Evolutionary conservation across 2,888 invertebrate genomes (phyloP), one percentile per base, ranked within the genome.

Genomic region (Bellardia pandia): DNA sequence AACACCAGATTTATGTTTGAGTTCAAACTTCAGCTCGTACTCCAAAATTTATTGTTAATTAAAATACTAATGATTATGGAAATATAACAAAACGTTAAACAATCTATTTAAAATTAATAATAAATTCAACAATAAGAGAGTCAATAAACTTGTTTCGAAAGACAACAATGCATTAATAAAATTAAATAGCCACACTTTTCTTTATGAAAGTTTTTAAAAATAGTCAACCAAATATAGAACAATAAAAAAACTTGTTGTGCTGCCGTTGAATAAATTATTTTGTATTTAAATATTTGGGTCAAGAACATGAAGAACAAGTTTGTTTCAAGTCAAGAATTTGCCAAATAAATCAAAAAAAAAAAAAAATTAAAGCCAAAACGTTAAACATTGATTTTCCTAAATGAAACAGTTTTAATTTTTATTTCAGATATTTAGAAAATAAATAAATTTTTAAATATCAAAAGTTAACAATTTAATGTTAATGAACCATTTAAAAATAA

Each of bases 401-500:
- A 62, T 56, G 23, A 37, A 62, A 69, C 72, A 7, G 13, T 66
- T 77, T 84, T 69, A 13, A 6, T 37, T 37, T 4, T 0, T 37
- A 37, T 37, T 37, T 6, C 6, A 37, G 6, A 37, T 30, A 3
- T 45, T 33, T 56, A 6, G 1, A 2, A 23, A 56, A 51, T 16
- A 45, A 33, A 45, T 30, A 51, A 23, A 40, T 48, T 45, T 33
- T n/a, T n/a, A 53, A 14, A 40, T 30, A 16, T 13, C 23, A 30
- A 33, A 45, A 53, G 3, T 56, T 66, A 30, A 40, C 9, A 51
- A 37, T 75, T 72, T 66, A 37, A 68, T 42, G 75, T 58, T 83
- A 86, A 86, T 83, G 82, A 86, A 79, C 58, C 78, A 79, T 76
- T 71, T 79, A 60, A 68, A 42, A 69, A n/a, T 16, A 48, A 68